Evolutionary conservation across 2,113 vertebrate species (phyloP).

Genomic region (Cyanoramphus novaezelandiae): DNA sequence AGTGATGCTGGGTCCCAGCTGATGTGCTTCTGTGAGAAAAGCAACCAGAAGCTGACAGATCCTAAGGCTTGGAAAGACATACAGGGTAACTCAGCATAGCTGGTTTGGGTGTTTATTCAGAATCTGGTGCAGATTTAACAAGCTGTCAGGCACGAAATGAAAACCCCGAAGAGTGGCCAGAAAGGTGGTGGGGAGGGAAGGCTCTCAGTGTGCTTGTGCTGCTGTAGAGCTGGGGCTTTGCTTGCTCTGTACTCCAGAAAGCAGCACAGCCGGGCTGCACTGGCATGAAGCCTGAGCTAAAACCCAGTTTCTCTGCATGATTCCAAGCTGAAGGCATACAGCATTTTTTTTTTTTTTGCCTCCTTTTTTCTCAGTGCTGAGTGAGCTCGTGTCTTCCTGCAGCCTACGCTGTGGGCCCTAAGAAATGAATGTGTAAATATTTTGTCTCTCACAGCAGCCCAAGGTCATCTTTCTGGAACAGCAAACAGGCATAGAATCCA

Average conservation of each 20-base stretch:
- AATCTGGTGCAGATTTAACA: not conserved
- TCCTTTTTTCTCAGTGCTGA: not conserved
- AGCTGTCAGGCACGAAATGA: not conserved
- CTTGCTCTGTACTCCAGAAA: not conserved
- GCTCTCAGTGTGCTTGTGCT: not conserved
- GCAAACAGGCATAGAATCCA: conserved; percentile 61
- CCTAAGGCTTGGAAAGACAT: not conserved
- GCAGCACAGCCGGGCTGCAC: not conserved
- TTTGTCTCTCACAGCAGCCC: conserved; percentile 63
- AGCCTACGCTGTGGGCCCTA: conserved; percentile 6
- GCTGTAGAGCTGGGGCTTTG: not conserved
- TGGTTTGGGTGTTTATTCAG: not conserved
- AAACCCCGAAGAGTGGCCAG: not conserved
- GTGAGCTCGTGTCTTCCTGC: not conserved
- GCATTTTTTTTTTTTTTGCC: not conserved
- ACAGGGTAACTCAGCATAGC: not conserved
- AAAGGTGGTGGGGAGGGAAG: not conserved
- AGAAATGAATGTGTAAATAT: conserved; percentile 59
- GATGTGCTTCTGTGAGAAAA: not conserved
- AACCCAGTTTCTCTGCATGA: not conserved
- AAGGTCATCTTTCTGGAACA: conserved; percentile 68
- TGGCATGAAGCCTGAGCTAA: not conserved
- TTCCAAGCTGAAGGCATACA: not conserved
- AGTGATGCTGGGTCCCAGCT: not conserved
- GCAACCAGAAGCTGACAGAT: conserved; percentile 35